Evolutionary conservation across 2,113 vertebrate species (phyloP).

Genomic region (Sinocyclocheilus anshuiensis): DNA sequence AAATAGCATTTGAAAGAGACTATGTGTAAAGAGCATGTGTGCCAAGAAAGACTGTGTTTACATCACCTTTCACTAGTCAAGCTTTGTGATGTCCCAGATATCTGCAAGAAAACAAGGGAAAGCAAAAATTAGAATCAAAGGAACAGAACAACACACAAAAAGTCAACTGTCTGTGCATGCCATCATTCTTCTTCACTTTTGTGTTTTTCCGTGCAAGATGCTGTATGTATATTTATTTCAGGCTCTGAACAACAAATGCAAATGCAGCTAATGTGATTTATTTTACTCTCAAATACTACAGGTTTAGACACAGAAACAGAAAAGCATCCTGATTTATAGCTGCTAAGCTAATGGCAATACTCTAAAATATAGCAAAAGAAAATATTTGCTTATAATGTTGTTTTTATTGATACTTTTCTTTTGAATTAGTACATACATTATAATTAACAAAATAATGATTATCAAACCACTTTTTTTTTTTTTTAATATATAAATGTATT

Average conservation of each 20-base stretch:
- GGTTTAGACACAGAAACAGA: not conserved
- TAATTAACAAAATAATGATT: not conserved
- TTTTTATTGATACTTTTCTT: not conserved
- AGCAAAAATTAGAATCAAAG: not conserved
- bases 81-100: not conserved
- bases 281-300: not conserved
- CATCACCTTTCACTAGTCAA: not conserved
- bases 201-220: not conserved
- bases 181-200: not conserved
- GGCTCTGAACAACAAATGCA: not conserved
- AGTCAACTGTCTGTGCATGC: not conserved
- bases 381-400: not conserved
- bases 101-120: not conserved
- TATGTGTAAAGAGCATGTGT: conserved; percentile 17
- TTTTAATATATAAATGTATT: no score
- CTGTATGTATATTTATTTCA: not conserved
- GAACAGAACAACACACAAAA: not conserved
- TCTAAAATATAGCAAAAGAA: not conserved
- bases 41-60: conserved; percentile 36
- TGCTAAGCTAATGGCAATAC: not conserved
- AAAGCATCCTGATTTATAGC: not conserved
- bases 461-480: not conserved
- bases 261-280: not conserved
- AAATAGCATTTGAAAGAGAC: not conserved
- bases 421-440: not conserved